Conservation (phyloP, 1,140 invertebrate species). For the Sycophaga agraensis region DNA sequence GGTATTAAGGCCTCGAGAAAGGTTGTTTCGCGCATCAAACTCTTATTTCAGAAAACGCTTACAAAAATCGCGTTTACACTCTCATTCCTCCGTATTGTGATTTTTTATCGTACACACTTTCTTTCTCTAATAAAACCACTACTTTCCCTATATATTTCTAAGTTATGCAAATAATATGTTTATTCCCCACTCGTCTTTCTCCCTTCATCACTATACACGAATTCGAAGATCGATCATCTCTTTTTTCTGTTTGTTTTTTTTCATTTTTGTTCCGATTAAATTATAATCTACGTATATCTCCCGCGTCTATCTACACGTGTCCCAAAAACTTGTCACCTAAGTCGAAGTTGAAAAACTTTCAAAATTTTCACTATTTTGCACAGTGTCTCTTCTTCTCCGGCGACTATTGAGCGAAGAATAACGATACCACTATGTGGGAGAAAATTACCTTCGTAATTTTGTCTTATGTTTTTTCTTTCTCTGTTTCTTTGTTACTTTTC, state of each 20-base stretch:
- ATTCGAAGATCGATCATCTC: slow-evolving; percentile 8
- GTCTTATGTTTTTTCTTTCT: slow-evolving; percentile 29
- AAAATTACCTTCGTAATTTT: slow-evolving; percentile 21
- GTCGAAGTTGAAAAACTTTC: neutral
- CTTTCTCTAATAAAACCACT: slow-evolving; percentile 46
- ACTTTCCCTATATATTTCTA: slow-evolving; percentile 51
- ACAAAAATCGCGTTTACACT: slow-evolving; percentile 22
- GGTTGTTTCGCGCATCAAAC: slow-evolving; percentile 24
- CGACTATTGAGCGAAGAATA: neutral
- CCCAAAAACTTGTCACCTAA: neutral
- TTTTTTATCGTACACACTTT: slow-evolving; percentile 1
- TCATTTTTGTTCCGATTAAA: slow-evolving; percentile 26
- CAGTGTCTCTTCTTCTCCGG: neutral
- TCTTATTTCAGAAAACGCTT: slow-evolving; percentile 11
- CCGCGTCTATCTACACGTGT: slow-evolving; percentile 33
- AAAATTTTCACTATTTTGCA: slow-evolving; percentile 18
- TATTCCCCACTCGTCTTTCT: slow-evolving; percentile 27
- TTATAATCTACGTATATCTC: slow-evolving; percentile 33
- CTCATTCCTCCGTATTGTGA: neutral
- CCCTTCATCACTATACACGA: slow-evolving; percentile 16
- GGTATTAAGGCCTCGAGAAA: slow-evolving; percentile 1
- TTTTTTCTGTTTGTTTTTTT: slow-evolving; percentile 15
- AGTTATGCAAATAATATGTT: slow-evolving; percentile 57
- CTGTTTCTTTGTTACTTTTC: slow-evolving; percentile 31
- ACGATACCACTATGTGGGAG: neutral